Evolutionary conservation across 2,888 invertebrate genomes (phyloP), one percentile per base, ranked within the genome.

Genomic region (Eugnorisma glareosa): DNA sequence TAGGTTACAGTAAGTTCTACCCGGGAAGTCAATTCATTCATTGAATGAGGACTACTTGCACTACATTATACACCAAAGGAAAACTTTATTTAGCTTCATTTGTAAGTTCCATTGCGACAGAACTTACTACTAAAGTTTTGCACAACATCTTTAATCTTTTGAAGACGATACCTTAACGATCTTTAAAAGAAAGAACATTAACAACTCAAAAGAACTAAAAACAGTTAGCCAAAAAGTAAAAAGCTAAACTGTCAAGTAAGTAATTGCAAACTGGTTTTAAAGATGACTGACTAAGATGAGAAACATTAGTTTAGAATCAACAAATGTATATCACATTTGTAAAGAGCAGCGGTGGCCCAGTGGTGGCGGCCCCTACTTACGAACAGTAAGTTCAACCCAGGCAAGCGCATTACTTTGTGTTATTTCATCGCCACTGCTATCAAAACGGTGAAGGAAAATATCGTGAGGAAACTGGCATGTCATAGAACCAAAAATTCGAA

Each of bases 181-280:
- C 28, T 75, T 63, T 61, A 48, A 48, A 78, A 75, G 77, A 86
- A 87, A 78, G 61, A 61, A 68, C 79, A 81, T 88, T 83, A 86
- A 83, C 71, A 80, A 74, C 78, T 81, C 45, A 1, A 66, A 28
- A 35, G 15, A 83, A 70, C 75, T 84, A 73, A 80, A 85, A 82
- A 79, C 75, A 75, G 70, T 85, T 85, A 84, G 59, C 67, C 68
- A 63, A 64, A 67, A 74, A 77, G 64, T 82, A 84, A 86, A 86
- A 89, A 86, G 83, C 61, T 73, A 71, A 88, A 83, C 79, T 83
- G 73, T 75, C 81, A 73, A 81, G 82, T 81, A 84, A 76, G 79
- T 87, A 89, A 85, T 81, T 79, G 83, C 79, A 67, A 77, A 73
- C 81, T 77, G 75, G 79, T 84, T 82, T 83, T 80, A 85, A 78